Conservation (phyloP, 1,140 invertebrate species). For the Arion vulgaris region DNA sequence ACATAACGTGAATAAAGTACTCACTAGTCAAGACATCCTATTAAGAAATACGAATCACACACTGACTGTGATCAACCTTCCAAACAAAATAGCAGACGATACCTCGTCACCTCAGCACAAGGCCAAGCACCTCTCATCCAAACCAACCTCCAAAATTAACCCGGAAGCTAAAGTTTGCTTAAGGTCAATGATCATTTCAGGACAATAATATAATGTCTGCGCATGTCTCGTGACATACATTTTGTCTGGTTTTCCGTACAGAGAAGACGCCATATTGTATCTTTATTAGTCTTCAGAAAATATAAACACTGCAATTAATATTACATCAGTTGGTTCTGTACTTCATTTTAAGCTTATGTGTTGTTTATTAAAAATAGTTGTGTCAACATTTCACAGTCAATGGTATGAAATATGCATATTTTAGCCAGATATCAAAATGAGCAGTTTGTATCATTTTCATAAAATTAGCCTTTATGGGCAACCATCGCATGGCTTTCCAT, state of each 20-base stretch:
- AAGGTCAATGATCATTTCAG: slow-evolving; percentile 19
- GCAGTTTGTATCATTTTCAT: slow-evolving; percentile 20
- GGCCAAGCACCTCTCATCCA: slow-evolving; percentile 10
- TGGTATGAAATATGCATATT: not conserved
- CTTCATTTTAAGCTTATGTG: not conserved
- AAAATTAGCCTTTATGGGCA: slow-evolving; percentile 35
- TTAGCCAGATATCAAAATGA: not conserved
- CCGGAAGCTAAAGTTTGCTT: slow-evolving; percentile 16
- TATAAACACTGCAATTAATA: not conserved
- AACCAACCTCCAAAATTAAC: slow-evolving; percentile 34
- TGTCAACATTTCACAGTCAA: not conserved
- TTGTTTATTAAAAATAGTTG: not conserved
- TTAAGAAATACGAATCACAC: not conserved
- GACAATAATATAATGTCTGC: slow-evolving; percentile 19
- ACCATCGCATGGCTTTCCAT: slow-evolving; percentile 21
- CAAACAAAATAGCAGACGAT: slow-evolving; percentile 10
- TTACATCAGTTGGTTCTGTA: not conserved
- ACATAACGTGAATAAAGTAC: not conserved
- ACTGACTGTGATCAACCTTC: not conserved
- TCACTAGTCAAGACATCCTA: slow-evolving; percentile 7
- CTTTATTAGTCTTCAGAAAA: slow-evolving; percentile 4
- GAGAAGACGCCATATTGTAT: slow-evolving; percentile 22
- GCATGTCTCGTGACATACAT: slow-evolving; percentile 38
- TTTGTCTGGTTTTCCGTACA: slow-evolving; percentile 2
- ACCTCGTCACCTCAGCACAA: not conserved